Base-by-base conservation (phyloP, 2,797 vertebrate genomes). In the Liparis tanakae region DNA sequence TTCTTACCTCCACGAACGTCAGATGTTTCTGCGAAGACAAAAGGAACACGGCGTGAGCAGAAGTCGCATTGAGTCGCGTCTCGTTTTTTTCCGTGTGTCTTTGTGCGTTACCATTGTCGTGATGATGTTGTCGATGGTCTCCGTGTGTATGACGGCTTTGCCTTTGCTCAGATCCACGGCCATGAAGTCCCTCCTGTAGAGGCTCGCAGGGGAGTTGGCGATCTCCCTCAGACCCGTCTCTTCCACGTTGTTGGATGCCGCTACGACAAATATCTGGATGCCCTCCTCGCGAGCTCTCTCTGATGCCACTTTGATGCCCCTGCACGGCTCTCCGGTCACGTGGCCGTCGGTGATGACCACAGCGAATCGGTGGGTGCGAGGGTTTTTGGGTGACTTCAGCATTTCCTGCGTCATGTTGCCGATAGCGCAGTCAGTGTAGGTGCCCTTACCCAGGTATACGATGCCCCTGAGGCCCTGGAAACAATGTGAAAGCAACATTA, bases 291-390 rank as follows among this genome's bases (percentile, higher is more conserved):
- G 95, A 0, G 96, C 98, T 18, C 36, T 84, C 81, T 99, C 98
- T 0, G 96, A 95, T 43, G 96, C 91, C 76, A 92, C 43, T 89
- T 98, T 98, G 89, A 99, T 95, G 17, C 96, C 97, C 0, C 94
- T 95, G 0, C 98, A 99, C 0, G 94, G 96, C 85, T 81, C 96
- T 67, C 95, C 96, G 0, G 98, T 99, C 76, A 98, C 96, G 0
- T 99, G 97, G 61, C 98, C 98, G 0, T 99, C 98, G 0, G 98
- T 99, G 92, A 99, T 96, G 82, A 99, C 94, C 59, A 99, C 89
- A 0, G 96, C 96, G 0, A 98, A 99, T 70, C 94, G 94, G 37
- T 89, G 80, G 33, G 73, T 37, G 0, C 80, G 72, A 0, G 88
- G 86, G 0, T 69, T 50, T 1, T 67, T 12, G 37, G 74, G 34